Base-by-base conservation (phyloP, 2,113 vertebrate species). In the Paramormyrops kingsleyae region DNA sequence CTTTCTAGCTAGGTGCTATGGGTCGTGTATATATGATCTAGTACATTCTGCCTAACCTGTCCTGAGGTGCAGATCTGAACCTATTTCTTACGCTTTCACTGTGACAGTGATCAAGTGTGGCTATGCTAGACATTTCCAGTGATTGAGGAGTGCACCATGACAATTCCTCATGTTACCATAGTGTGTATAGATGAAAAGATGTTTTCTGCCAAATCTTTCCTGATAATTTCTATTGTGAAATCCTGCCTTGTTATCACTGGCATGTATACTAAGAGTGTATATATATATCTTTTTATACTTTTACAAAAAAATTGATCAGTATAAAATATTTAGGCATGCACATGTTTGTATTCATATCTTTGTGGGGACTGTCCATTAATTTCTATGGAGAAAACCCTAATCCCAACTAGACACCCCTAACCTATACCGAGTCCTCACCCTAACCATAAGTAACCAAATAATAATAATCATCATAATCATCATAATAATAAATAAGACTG, bases 91-190 rank as follows among this genome's bases (percentile, higher is more conserved):
- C 88, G 93, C 89, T 95, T 93, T 95, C 93, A 92, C 91, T 93
- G 9, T 47, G 83, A 95, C 95, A 96, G 92, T 96, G 94, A 96
- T 95, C 95, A 96, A 97, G 92, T 95, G 89, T 93, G 93, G 92
- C 93, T 92, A 94, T 95, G 92, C 89, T 46, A 95, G 95, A 95
- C 90, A 95, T 92, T 12, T 90, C 90, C 92, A 93, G 95, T 96
- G 95, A 96, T 94, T 92, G 89, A 96, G 91, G 92, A 94, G 86
- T 96, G 93, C 93, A 92, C 93, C 89, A 92, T 94, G 91, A 95
- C 94, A 93, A 96, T 96, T 95, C 94, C 95, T 96, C 95, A 96
- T 93, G 94, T 94, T 95, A 94, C 88, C 94, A 92, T 31, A 80
- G 70, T 92, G 88, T 91, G 91, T 93, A 89, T 89, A 94, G 95